These are phyloP conservation scores for Melanostoma mellinum DNA, from an alignment of 2,888 invertebrate genomes.

Conservation along the genomic window DNA sequence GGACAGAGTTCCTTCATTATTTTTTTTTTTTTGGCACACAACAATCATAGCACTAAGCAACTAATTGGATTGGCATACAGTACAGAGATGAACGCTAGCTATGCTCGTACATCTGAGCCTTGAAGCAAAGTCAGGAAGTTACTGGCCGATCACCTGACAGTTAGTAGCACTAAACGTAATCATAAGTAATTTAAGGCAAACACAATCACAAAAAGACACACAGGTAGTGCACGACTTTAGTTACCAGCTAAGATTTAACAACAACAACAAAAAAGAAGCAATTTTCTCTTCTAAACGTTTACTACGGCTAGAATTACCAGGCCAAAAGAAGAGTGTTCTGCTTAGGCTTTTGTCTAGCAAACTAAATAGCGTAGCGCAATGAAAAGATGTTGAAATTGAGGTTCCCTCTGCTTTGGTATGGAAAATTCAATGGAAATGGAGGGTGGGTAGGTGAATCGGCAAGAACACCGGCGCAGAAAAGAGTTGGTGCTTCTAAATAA, in stretches of 20 bases:
- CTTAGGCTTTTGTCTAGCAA: constrained; percentile 62
- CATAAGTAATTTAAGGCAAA: constrained; percentile 3
- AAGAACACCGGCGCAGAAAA: constrained; percentile 55
- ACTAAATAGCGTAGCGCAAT: constrained; percentile 61
- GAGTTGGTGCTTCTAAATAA: constrained; percentile 28
- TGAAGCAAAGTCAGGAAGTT: constrained; percentile 65
- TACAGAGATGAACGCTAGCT: constrained; percentile 6
- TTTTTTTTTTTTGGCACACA: constrained; percentile 57
- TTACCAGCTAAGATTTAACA: constrained; percentile 26
- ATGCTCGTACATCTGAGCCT: constrained; percentile 23
- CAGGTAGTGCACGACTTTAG: constrained; percentile 32
- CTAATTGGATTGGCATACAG: constrained; percentile 56
- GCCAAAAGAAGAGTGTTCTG: constrained; percentile 39
- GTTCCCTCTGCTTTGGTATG: constrained; percentile 29
- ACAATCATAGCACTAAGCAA: constrained; percentile 36
- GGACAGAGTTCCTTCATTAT: constrained; percentile 20
- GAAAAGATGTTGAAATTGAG: constrained; percentile 59
- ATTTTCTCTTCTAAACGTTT: constrained; percentile 35
- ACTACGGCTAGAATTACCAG: constrained; percentile 58
- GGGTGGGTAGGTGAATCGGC: constrained; percentile 42
- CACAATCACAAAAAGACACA: constrained; percentile 8
- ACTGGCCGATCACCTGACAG: constrained; percentile 36
- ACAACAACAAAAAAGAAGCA: not conserved
- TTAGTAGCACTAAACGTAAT: constrained; percentile 39
- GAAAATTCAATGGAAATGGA: constrained; percentile 53